Evolutionary conservation across 1,140 invertebrate genomes (phyloP).

Genomic region (Drosophila kepulauana): DNA sequence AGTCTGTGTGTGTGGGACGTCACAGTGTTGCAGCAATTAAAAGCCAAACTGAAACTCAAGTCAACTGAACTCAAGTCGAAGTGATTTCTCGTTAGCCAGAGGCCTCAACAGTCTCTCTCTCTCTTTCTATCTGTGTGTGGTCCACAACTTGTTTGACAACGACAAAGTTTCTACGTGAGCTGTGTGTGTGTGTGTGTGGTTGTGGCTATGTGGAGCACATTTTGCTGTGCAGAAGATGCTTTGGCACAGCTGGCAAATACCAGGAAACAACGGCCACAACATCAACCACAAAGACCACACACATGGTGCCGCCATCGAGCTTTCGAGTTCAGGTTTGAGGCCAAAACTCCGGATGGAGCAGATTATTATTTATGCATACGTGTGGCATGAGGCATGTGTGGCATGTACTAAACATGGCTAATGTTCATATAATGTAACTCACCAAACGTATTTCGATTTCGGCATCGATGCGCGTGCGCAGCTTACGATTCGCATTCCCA

Average conservation of each 20-base stretch:
- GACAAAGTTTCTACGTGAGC: constrained; percentile 21
- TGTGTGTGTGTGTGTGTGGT: constrained; percentile 29
- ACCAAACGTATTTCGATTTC: constrained; percentile 95
- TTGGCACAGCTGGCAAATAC: constrained; percentile 60
- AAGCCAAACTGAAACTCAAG: constrained; percentile 38
- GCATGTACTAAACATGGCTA: constrained; percentile 30
- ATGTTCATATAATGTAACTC: constrained; percentile 83
- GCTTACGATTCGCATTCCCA: constrained; percentile 88
- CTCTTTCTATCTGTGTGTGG: constrained; percentile 58
- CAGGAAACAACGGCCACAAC: constrained; percentile 37
- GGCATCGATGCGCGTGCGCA: constrained; percentile 89
- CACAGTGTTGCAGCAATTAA: constrained; percentile 60
- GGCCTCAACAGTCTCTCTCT: constrained; percentile 36
- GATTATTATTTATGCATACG: constrained; percentile 65
- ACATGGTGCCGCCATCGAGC: constrained; percentile 49
- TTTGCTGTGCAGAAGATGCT: constrained; percentile 30
- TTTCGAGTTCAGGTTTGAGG: constrained; percentile 26
- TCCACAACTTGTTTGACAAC: constrained; percentile 56
- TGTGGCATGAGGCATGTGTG: constrained; percentile 3
- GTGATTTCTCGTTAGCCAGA: constrained; percentile 65
- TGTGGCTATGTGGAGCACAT: constrained; percentile 54
- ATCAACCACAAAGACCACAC: constrained; percentile 65
- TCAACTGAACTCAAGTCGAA: constrained; percentile 54
- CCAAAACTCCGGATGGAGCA: constrained; percentile 28
- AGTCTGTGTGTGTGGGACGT: constrained; percentile 43